Evolutionary conservation across 2,888 invertebrate species (phyloP), one percentile per base, ranked within the genome.

Genomic region (Xylota segnis): DNA sequence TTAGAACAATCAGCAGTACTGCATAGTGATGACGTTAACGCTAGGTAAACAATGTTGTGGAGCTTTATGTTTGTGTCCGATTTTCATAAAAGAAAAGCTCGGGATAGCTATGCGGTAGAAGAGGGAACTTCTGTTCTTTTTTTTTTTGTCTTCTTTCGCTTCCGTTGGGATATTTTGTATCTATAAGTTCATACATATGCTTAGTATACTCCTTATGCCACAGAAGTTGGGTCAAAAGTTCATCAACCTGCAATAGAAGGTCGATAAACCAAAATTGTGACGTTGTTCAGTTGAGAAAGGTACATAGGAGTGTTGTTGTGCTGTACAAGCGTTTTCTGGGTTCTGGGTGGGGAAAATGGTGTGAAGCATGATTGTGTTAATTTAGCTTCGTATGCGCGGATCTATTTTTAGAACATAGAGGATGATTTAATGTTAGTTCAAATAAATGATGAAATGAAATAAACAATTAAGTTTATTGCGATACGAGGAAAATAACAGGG

Each of bases 221-320:
- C 63, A 59, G 54, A 63, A 87, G 83, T 81, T 88, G 83, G 88
- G 88, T 89, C 88, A 88, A 83, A 87, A 88, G 88, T 88, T 88
- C 88, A 88, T 87, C 87, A 88, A 89, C 89, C 89, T 87, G 83
- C 43, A 37, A 78, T 66, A 52, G 76, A 83, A 88, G 88, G 88
- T 89, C 88, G 87, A 87, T 88, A 88, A 88, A 89, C 89, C 75
- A 87, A 75, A 75, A 50, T 65, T 56, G 54, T 87, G 84, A 84
- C 84, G 84, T 82, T 40, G 18, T 72, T 82, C 56, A 47, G 23
- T 29, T 18, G 43, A 63, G 61, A 72, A 68, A 71, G 65, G 78
- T 77, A 83, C 79, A 29, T 45, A 47, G 56, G 58, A 54, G 40
- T 12, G 70, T 59, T 40, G 74, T 70, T 32, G 61, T 68, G 74